Evolutionary conservation across 2,888 invertebrate species (phyloP), one percentile per base, ranked within the genome.

Genomic region (Dexiosoma caninum): DNA sequence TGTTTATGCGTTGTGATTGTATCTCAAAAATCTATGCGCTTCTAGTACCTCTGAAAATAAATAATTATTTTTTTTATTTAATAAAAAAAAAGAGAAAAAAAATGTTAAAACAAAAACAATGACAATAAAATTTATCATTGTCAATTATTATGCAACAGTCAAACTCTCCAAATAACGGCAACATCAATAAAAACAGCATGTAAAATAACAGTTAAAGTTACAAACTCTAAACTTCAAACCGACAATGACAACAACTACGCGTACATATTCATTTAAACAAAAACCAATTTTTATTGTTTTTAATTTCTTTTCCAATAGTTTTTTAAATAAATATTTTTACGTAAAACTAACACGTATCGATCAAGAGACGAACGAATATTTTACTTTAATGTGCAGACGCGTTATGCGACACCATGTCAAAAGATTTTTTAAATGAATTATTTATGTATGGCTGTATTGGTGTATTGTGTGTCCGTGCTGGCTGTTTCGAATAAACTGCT

Each of bases 101-200:
- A 42, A 70, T 16, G 21, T n/a, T 23, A 30, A 55, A 78, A 75
- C 14, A 62, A 40, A 46, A 76, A 70, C n/a, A 79, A 74, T 40
- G 69, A 74, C 35, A 79, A 64, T 71, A 53, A 83, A 78, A 82
- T 81, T 83, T 82, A 84, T 81, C 77, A 77, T 66, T 81, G 53
- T 75, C 82, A 83, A 83, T 84, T 84, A 71, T 84, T 84, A 84
- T 84, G 83, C 84, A 84, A 84, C 78, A 82, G 82, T 78, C 80
- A 44, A 81, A 81, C 83, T 82, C 60, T 82, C 57, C 37, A 79
- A 78, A 82, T 66, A 74, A 78, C 57, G 71, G 62, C 44, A 75
- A 16, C 46, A 32, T 23, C 46, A 67, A 57, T 53, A 71, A 9
- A 46, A 71, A 9, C 40, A 66, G 27, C 42, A 71, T 12, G 32